Percentiles rank a stretch among this genome's conserved stretches.
These are phyloP conservation scores for Bugula neritina DNA, from an alignment of 2,888 invertebrate genomes.

Conservation along the genomic window DNA sequence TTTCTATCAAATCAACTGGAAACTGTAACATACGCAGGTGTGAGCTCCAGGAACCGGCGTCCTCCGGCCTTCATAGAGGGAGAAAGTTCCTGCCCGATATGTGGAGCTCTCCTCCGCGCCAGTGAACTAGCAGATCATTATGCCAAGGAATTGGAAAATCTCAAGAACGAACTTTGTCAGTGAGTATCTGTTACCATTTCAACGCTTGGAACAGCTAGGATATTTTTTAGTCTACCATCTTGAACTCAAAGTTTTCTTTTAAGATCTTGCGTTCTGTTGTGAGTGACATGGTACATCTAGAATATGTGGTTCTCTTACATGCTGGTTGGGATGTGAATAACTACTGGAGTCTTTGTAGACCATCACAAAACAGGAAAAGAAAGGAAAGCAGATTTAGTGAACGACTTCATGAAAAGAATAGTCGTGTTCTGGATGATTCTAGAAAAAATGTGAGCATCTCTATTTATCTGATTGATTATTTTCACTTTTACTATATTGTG, in stretches of 20 bases:
- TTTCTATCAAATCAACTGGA: too few relatives aligned
- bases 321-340: too few relatives aligned
- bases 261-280: too few relatives aligned
- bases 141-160: neutral
- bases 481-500: too few relatives aligned
- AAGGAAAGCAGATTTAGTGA: neutral
- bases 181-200: too few relatives aligned
- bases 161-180: neutral
- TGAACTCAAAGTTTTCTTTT: too few relatives aligned
- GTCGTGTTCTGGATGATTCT: neutral
- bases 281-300: too few relatives aligned
- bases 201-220: too few relatives aligned
- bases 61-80: constrained; percentile 24
- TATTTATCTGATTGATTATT: too few relatives aligned
- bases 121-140: constrained; percentile 23
- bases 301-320: too few relatives aligned
- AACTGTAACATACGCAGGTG: too few relatives aligned
- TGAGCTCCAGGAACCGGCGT: constrained; percentile 1
- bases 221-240: too few relatives aligned
- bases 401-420: constrained; percentile 1
- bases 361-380: neutral
- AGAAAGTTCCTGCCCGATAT: constrained; percentile 8
- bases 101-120: constrained; percentile 12
- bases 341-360: neutral
- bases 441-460: constrained; percentile 11